Evolutionary conservation across 2,888 invertebrate genomes (phyloP).

Genomic region (Thelaira solivaga): DNA sequence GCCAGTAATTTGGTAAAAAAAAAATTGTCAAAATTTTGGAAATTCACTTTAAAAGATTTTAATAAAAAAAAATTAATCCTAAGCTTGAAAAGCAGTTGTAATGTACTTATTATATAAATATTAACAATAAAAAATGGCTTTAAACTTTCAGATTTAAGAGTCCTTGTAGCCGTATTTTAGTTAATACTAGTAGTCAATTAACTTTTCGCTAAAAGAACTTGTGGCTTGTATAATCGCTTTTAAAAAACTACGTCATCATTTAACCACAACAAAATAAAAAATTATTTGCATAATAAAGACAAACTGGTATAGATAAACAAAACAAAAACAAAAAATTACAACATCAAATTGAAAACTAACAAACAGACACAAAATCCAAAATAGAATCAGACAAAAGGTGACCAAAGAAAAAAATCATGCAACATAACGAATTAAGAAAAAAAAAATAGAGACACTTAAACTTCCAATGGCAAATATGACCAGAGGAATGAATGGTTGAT

Average conservation of each 20-base stretch:
- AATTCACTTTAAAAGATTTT: no score
- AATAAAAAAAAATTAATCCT: no score
- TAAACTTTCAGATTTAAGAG: not conserved
- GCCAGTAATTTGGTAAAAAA: no score
- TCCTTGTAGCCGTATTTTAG: not conserved
- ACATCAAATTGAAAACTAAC: constrained; percentile 1
- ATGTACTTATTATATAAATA: no score
- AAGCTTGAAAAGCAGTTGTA: no score
- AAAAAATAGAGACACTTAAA: not conserved
- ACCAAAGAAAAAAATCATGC: not conserved
- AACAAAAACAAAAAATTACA: constrained; percentile 21
- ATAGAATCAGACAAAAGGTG: not conserved
- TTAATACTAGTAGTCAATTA: not conserved
- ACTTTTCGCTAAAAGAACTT: not conserved
- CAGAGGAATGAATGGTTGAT: not conserved
- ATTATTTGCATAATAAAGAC: not conserved
- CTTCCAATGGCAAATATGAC: not conserved
- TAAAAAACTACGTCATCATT: not conserved
- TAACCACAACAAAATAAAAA: not conserved
- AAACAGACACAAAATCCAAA: constrained; percentile 15
- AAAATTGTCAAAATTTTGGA: no score
- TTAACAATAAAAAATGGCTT: no score
- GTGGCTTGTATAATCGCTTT: not conserved
- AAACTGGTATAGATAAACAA: constrained; percentile 7
- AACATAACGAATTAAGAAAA: not conserved